Base-by-base conservation (phyloP, 2,113 vertebrate genomes). In the Callionymus lyra region DNA sequence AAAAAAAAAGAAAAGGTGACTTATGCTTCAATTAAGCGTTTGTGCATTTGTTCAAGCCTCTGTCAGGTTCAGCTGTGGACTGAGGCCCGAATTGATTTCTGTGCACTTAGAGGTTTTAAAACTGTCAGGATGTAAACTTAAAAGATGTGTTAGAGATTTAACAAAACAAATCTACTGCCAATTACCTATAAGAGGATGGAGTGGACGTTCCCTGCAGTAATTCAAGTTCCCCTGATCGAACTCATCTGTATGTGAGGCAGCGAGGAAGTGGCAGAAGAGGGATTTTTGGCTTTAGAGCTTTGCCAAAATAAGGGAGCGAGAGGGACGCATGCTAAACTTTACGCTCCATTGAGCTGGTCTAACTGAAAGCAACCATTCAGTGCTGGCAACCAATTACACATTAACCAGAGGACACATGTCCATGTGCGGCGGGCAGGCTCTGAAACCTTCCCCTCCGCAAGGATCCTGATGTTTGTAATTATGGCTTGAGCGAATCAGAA, bases 171-270 rank as follows among this genome's bases (percentile, higher is more conserved):
- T 74, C 67, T 48, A 31, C 47, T 59, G 52, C 50, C 69, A 59
- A 68, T 66, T 63, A 41, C 36, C 53, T 32, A 41, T 41, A 38
- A 63, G 53, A 54, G 56, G 57, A 67, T 46, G 42, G 63, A 57
- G 45, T 54, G 35, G 44, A 50, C 34, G 51, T 59, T 61, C 43
- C 39, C 55, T 19, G 54, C 48, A 42, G 71, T 42, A 38, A 65
- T 51, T 64, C 43, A 42, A 68, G 47, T 47, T 65, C 38, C 10
- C 57, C 1, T 71, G 59, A 75, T 63, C 53, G 36, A 61, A 58
- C 70, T 81, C 47, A 77, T 81, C 75, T 65, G 71, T 79, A 77
- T 81, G 76, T 44, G 61, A 44, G 66, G 50, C 65, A 51, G 66
- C 32, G 19, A 70, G 51, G 66, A 27, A 19, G 47, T 43, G 43